Evolutionary conservation across 2,888 invertebrate genomes (phyloP), one percentile per base, ranked within the genome.

Genomic region (Phania funesta): DNA sequence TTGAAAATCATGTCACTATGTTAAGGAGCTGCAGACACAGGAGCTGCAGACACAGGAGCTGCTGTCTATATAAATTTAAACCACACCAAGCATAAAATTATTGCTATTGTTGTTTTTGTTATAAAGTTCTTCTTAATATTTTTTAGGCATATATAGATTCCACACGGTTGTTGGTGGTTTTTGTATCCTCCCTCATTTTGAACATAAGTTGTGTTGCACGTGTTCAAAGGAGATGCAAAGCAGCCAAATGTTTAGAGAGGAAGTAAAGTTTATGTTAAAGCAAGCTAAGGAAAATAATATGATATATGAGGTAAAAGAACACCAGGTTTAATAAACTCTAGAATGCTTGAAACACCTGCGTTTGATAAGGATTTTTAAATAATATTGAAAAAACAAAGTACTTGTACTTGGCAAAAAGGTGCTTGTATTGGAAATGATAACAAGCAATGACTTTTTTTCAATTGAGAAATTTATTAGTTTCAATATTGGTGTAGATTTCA

Each of bases 1-100:
- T 24, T 60, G 35, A 54, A 62, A 78, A 71, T 78, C 71, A 78
- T 78, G 78, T 78, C 71, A 78, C 32, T 58, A 46, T 78, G 78
- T 70, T 78, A 70, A 70, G 70, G 16, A 64, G 26, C 26, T 41
- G 3, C 29, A 18, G 26, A 38, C 16, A 44, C 52, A 29, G 20
- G n/a, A 38, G 11, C 13, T 41, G 3, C 29, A 18, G 26, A 38
- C 16, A 44, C 52, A 29, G 20, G n/a, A 38, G 11, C 13, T n/a
- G n/a, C n/a, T 35, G 20, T 41, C 46, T 20, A 44, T 74, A n/a
- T 41, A 6, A 44, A 60, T 60, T 52, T 52, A 41, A 62, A 41
- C 32, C 44, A 73, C 9, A 20, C 38, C 9, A 56, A 44, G 8
- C 26, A 54, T 52, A 44, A 32, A 24, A 52, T 52, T 44, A 62